Percentiles rank a stretch among this genome's conserved stretches.
These are phyloP conservation scores for Odontothrips loti DNA, from an alignment of 2,888 invertebrate species.

Conservation along the genomic window DNA sequence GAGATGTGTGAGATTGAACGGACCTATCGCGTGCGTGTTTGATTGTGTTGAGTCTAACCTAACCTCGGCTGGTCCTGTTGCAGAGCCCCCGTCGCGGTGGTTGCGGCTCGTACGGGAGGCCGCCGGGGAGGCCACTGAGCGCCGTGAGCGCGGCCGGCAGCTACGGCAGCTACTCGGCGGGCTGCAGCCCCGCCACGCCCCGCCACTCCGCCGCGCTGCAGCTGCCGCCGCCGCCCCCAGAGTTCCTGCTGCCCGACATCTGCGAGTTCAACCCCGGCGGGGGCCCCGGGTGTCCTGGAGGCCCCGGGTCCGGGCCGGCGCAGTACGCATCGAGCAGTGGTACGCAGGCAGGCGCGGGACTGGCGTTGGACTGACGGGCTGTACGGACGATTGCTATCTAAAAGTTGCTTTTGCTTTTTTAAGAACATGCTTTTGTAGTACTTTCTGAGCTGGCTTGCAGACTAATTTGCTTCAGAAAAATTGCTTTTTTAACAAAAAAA, in stretches of 20 bases:
- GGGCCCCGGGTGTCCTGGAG: not conserved
- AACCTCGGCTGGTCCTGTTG: not conserved
- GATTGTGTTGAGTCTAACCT: not conserved
- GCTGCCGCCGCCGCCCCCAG: constrained; percentile 40
- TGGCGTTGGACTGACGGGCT: constrained; percentile 37
- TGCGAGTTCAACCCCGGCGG: constrained; percentile 52
- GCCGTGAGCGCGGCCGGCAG: not conserved
- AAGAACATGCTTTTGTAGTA: not conserved
- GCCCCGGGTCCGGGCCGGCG: constrained; percentile 39
- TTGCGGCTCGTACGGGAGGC: not conserved
- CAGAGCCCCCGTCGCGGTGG: not conserved
- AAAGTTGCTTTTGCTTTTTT: not conserved
- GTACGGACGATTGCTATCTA: constrained; percentile 11
- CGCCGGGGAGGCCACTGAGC: not conserved
- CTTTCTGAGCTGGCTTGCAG: not conserved
- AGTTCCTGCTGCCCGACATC: constrained; percentile 50
- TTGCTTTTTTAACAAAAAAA: no score
- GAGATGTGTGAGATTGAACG: no score
- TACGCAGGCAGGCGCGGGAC: constrained; percentile 45
- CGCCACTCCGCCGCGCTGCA: constrained; percentile 38
- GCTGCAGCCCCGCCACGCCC: constrained; percentile 40
- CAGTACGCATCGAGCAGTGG: constrained; percentile 66
- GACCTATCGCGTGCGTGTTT: no score
- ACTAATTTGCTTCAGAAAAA: no score
- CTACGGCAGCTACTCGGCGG: constrained; percentile 19